Percentiles rank a stretch among this genome's conserved stretches.
These are phyloP conservation scores for Pangasius larnaudii DNA, from an alignment of 2,797 vertebrate genomes.

Conservation along the genomic window DNA sequence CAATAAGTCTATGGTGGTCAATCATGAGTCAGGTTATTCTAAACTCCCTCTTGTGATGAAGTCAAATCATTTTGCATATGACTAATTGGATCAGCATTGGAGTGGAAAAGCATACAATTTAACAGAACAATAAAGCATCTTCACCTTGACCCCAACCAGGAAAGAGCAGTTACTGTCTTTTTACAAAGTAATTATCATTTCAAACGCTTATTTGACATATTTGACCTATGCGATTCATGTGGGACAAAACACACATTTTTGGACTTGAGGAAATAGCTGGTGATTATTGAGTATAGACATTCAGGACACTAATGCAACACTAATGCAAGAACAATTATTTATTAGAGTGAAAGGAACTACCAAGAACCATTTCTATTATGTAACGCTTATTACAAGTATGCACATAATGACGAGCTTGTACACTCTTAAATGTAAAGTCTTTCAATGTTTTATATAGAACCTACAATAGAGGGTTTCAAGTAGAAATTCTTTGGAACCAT, in stretches of 20 bases:
- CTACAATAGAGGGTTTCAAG: background rate
- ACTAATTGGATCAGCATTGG: background rate
- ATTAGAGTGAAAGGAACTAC: background rate
- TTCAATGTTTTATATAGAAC: background rate
- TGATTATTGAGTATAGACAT: background rate
- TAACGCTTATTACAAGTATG: background rate
- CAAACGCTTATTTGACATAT: background rate
- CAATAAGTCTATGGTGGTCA: background rate
- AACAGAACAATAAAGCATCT: background rate
- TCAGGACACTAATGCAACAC: too few relatives aligned
- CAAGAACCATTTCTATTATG: too few relatives aligned
- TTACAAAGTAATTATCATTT: background rate
- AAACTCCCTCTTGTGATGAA: background rate
- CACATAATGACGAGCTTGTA: background rate
- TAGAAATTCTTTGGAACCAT: background rate
- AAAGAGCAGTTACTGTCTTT: background rate
- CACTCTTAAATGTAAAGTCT: background rate
- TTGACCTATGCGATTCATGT: background rate
- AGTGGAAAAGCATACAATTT: too few relatives aligned
- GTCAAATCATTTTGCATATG: constrained; percentile 12
- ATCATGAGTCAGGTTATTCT: background rate
- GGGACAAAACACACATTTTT: background rate
- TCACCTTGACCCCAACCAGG: background rate
- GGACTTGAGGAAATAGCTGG: background rate
- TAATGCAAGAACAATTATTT: background rate